These are phyloP conservation scores for Hypotaenidia okinawae DNA, from an alignment of 2,797 vertebrate species.

Conservation along the genomic window DNA sequence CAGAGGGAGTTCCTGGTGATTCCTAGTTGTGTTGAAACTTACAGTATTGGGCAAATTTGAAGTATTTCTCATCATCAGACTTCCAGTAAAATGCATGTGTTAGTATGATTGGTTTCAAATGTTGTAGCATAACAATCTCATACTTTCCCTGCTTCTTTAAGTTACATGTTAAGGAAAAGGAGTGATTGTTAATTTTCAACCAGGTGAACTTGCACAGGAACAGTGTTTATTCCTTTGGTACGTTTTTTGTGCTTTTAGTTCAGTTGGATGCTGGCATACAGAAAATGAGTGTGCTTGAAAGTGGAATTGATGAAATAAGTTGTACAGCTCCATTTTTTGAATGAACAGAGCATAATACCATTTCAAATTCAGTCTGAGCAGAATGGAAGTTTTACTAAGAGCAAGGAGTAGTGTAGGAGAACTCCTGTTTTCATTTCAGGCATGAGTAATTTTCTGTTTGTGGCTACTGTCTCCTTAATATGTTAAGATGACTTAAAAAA, in stretches of 20 bases:
- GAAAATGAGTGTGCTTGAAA: not conserved
- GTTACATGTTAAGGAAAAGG: not conserved
- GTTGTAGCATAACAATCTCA: not conserved
- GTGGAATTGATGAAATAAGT: not conserved
- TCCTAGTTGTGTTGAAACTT: not conserved
- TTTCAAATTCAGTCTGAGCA: not conserved
- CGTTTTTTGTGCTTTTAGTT: not conserved
- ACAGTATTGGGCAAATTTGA: not conserved
- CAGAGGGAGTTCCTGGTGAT: not conserved
- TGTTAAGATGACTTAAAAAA: not conserved
- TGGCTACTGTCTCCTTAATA: not conserved
- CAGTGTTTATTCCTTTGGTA: not conserved
- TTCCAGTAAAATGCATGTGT: not conserved
- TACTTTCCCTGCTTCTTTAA: not conserved
- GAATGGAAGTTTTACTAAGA: not conserved
- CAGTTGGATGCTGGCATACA: not conserved
- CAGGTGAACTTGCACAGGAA: not conserved
- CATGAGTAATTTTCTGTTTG: not conserved
- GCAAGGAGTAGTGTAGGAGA: not conserved
- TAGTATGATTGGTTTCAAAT: not conserved
- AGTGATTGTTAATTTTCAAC: not conserved
- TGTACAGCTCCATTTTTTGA: not conserved
- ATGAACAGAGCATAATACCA: not conserved
- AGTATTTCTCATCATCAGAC: not conserved
- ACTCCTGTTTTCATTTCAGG: not conserved